Evolutionary conservation across 1,140 invertebrate genomes (phyloP).

Genomic region (Nephotettix cincticeps): DNA sequence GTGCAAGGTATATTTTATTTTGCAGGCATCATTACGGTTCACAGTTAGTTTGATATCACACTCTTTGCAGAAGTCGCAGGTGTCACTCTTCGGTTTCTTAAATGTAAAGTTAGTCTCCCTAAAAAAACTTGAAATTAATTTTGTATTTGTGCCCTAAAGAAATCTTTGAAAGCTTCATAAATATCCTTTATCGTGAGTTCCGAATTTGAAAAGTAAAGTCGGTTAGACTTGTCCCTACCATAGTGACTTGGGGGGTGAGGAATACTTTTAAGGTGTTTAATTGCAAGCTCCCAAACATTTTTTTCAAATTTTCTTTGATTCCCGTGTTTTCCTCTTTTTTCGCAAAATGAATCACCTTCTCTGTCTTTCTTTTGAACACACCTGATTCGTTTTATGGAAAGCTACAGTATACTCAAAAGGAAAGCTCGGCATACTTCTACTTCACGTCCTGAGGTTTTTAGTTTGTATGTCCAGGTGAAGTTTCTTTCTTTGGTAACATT

Average conservation of each 20-base stretch:
- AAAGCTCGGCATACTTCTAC: not conserved
- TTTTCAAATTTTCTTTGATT: not conserved
- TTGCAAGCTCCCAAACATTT: constrained; percentile 22
- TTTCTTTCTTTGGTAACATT: constrained; percentile 3
- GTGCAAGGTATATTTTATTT: constrained; percentile 7
- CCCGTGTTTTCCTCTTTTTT: constrained; percentile 9
- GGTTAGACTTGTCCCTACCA: constrained; percentile 18
- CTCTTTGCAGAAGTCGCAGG: constrained; percentile 26
- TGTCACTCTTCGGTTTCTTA: constrained; percentile 26
- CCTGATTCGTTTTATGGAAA: not conserved
- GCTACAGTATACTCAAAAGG: not conserved
- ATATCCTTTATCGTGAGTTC: not conserved
- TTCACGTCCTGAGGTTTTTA: not conserved
- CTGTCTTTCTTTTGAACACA: not conserved
- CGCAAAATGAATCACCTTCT: not conserved
- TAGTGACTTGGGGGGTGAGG: constrained; percentile 23
- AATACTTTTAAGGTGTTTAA: constrained; percentile 25
- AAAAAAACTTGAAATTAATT: constrained; percentile 30
- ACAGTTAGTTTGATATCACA: constrained; percentile 18
- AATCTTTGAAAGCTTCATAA: not conserved
- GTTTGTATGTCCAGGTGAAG: not conserved
- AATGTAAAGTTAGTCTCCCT: constrained; percentile 22
- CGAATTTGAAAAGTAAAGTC: constrained; percentile 14
- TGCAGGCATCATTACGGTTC: constrained; percentile 25
- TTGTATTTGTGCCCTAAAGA: constrained; percentile 16